A percentile compares a stretch with the other conserved stretches of the same genome.
phyloP scores from a whole-genome alignment of 1,140 invertebrate species.

The Neodiprion lecontei region DNA sequence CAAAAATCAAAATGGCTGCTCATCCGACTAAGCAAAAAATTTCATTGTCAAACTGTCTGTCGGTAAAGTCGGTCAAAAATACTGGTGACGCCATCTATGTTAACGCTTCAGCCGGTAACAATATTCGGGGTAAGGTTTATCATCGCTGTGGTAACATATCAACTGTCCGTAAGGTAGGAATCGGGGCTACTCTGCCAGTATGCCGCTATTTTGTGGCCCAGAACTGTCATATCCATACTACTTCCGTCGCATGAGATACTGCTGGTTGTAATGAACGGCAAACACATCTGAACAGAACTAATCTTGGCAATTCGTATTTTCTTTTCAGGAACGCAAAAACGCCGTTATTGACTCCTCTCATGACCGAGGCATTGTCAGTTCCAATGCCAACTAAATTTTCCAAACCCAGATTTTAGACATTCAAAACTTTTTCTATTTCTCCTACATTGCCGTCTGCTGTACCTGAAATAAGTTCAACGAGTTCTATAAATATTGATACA shows the following conservation, averaged over 20 bases:
- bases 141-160: slow-evolving; percentile 33
- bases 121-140: no score
- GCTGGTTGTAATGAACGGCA: slow-evolving; percentile 48
- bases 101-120: no score
- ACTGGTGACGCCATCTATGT: no score
- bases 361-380: slow-evolving; percentile 42
- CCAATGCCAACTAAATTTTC: slow-evolving; percentile 41
- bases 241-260: slow-evolving; percentile 32
- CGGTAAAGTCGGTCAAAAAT: no score
- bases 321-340: slow-evolving; percentile 28
- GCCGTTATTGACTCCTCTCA: slow-evolving; percentile 40
- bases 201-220: no score
- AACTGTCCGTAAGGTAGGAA: no score
- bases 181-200: no score
- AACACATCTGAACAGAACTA: slow-evolving; percentile 35
- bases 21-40: no score
- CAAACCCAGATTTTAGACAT: slow-evolving; percentile 21
- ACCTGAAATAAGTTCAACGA: slow-evolving; percentile 17
- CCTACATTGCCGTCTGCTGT: background rate
- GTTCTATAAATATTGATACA: slow-evolving; percentile 35
- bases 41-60: no score
- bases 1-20: no score
- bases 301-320: slow-evolving; percentile 28
- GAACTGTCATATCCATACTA: no score
- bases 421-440: background rate